These are phyloP conservation scores for Centrocercus urophasianus DNA, from an alignment of 2,113 vertebrate genomes.

Conservation along the genomic window DNA sequence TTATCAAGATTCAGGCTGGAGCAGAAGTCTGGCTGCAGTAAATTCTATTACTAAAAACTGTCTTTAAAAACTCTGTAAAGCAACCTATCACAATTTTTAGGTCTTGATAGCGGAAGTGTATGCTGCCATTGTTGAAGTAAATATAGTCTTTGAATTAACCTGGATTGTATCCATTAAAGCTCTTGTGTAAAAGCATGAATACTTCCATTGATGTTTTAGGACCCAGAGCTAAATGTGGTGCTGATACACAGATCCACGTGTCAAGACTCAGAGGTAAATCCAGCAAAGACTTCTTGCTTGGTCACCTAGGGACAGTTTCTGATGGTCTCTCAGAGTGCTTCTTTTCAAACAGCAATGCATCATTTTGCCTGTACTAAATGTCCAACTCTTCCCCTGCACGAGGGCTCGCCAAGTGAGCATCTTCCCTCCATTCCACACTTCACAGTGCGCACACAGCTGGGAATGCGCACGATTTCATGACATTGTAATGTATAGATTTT, in stretches of 20 bases:
- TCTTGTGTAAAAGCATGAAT: not conserved
- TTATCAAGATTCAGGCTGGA: not conserved
- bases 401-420: not conserved
- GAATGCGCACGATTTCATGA: not conserved
- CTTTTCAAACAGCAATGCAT: not conserved
- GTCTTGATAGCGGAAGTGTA: not conserved
- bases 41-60: not conserved
- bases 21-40: not conserved
- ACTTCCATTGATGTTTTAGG: not conserved
- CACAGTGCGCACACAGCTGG: not conserved
- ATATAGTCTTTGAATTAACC: not conserved
- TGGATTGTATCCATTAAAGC: not conserved
- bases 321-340: not conserved
- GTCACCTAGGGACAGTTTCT: not conserved
- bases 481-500: not conserved
- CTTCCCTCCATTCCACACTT: not conserved
- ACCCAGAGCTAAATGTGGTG: not conserved
- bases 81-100: not conserved
- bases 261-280: not conserved
- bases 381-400: rapidly evolving
- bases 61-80: not conserved
- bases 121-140: not conserved
- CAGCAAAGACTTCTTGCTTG: not conserved
- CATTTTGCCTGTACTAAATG: not conserved
- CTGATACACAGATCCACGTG: not conserved